Evolutionary conservation across 2,888 invertebrate genomes (phyloP).

Genomic region (Acholoe squamosa): DNA sequence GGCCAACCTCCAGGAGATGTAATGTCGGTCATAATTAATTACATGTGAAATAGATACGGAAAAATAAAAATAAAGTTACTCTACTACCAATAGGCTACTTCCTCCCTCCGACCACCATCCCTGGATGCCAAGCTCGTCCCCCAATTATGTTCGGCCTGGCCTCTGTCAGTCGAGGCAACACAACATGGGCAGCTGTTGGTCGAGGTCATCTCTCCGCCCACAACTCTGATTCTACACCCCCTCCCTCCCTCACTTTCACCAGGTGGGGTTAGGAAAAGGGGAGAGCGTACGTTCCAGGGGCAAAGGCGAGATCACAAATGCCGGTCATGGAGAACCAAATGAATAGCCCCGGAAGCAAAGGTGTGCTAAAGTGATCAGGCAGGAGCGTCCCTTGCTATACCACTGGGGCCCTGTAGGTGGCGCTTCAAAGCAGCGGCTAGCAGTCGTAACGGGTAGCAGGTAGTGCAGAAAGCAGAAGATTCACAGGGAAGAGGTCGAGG

Average conservation of each 20-base stretch:
- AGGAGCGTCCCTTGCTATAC: neutral
- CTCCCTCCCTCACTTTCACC: neutral
- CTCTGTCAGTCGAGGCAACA: constrained; percentile 24
- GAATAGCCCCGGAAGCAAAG: neutral
- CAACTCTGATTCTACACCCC: neutral
- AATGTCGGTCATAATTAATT: no score
- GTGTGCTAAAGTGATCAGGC: constrained; percentile 48
- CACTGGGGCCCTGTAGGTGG: neutral
- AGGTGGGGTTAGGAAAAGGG: neutral
- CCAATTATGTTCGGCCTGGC: neutral
- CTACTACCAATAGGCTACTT: neutral
- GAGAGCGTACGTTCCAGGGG: neutral
- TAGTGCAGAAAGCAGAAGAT: neutral
- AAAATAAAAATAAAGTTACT: neutral
- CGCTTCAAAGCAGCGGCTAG: constrained; percentile 4
- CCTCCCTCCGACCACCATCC: neutral
- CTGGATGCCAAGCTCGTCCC: neutral
- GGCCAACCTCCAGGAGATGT: no score
- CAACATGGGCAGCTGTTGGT: neutral
- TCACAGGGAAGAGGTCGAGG: neutral
- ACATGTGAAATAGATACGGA: neutral
- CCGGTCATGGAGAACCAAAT: neutral
- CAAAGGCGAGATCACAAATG: neutral
- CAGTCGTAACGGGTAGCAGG: neutral
- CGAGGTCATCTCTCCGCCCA: neutral